phyloP scores from a whole-genome alignment of 2,113 vertebrate species.

The Falcunculus frontatus region DNA sequence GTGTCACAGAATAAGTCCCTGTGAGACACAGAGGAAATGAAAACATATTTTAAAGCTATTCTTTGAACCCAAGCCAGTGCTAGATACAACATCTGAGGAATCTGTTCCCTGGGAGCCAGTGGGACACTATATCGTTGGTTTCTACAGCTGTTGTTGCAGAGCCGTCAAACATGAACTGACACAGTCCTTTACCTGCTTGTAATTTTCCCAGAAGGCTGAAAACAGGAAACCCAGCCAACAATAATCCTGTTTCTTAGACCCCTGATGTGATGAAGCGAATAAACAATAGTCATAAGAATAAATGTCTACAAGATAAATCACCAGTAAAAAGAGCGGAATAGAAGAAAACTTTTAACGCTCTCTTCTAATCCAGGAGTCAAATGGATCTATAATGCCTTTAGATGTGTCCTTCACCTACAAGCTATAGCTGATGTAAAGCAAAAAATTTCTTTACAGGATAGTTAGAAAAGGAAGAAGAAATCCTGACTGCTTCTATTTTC shows the following conservation, averaged over 20 bases:
- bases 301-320: background rate
- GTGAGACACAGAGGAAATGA: background rate
- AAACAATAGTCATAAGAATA: background rate
- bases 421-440: background rate
- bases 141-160: background rate
- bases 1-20: background rate
- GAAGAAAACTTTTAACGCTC: background rate
- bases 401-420: background rate
- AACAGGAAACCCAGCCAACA: background rate
- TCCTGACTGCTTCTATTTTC: background rate
- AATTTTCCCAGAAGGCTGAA: background rate
- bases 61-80: background rate
- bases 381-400: background rate
- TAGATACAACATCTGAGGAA: background rate
- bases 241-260: background rate
- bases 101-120: background rate
- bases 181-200: background rate
- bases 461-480: background rate
- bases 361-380: background rate
- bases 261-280: background rate
- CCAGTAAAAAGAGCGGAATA: background rate
- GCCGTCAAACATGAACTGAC: background rate
- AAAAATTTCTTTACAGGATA: background rate
- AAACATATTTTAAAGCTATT: background rate
- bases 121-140: accelerated